Evolutionary conservation across 2,888 invertebrate genomes (phyloP).

Genomic region (Cactoblastis cactorum): DNA sequence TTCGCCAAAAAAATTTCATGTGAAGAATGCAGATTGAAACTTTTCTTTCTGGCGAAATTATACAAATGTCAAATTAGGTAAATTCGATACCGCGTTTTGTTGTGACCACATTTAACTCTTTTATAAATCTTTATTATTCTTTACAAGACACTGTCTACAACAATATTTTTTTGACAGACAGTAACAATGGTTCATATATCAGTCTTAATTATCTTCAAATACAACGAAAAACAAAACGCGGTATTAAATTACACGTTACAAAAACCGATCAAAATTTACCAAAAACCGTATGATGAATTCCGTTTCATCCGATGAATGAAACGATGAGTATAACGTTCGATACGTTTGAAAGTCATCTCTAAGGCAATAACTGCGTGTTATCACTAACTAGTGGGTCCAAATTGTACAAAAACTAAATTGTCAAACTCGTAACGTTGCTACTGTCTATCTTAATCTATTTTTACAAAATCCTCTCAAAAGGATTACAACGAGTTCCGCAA

Average conservation of each 20-base stretch:
- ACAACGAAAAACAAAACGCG: slow-evolving; percentile 20
- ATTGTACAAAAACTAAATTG: slow-evolving; percentile 75
- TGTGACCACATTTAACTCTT: too few species aligned
- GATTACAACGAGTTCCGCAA: background rate
- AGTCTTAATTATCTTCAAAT: background rate
- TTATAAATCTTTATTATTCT: too few species aligned
- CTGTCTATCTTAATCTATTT: slow-evolving; percentile 61
- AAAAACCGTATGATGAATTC: background rate
- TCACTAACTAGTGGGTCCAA: slow-evolving; percentile 60
- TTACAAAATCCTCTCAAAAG: slow-evolving; percentile 43
- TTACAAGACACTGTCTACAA: background rate
- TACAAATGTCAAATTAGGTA: background rate
- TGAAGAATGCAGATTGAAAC: too few species aligned
- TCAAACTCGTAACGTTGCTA: slow-evolving; percentile 56
- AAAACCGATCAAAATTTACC: background rate
- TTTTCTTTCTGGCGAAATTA: background rate
- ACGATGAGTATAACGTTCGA: slow-evolving; percentile 26
- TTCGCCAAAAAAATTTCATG: too few species aligned
- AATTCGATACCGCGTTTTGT: background rate
- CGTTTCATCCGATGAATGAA: background rate
- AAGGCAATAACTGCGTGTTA: slow-evolving; percentile 46
- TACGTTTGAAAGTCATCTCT: slow-evolving; percentile 30
- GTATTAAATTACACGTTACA: background rate
- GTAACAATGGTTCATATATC: background rate
- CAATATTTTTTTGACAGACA: background rate